Evolutionary conservation across 2,113 vertebrate genomes (phyloP), one percentile per base, ranked within the genome.

Genomic region (Oncorhynchus tshawytscha): DNA sequence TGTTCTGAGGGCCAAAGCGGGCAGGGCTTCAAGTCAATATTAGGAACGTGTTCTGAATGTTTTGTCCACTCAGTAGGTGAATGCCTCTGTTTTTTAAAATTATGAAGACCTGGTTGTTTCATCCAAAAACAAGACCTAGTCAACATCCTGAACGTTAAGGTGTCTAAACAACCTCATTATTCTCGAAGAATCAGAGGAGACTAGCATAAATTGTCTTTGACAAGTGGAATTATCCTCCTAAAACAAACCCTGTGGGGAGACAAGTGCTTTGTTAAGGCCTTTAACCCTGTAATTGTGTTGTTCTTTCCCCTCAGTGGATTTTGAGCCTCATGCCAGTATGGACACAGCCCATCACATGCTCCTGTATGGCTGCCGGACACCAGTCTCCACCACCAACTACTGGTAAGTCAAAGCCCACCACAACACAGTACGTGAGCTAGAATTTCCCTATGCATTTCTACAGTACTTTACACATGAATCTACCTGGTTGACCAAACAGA

Each of bases 301-400:
- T 86, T 78, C 79, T 62, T 54, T 91, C 79, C 91, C 9, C 86
- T 49, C 92, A 99, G 98, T 99, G 94, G 97, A 99, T 92, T 99
- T 99, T 88, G 93, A 94, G 67, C 98, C 98, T 84, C 95, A 92
- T 78, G 97, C 96, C 86, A 97, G 91, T 78, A 99, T 99, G 98
- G 94, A 97, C 74, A 99, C 96, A 18, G 95, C 96, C 72, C 98
- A 99, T 83, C 98, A 99, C 83, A 98, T 99, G 98, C 88, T 99
- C 25, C 92, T 99, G 57, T 99, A 96, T 51, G 96, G 97, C 89
- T 99, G 98, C 88, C 93, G 93, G 84, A 94, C 91, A 60, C 97
- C 97, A 1, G 93, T 92, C 8, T 96, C 96, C 78, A 91, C 91
- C 27, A 93, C 94, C 82, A 91, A 85, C 80, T 97, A 95, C 91